Percentiles rank a stretch among this genome's conserved stretches.
Evolutionary conservation across 2,888 invertebrate species (phyloP).

Genomic region (Agrochola circellaris): DNA sequence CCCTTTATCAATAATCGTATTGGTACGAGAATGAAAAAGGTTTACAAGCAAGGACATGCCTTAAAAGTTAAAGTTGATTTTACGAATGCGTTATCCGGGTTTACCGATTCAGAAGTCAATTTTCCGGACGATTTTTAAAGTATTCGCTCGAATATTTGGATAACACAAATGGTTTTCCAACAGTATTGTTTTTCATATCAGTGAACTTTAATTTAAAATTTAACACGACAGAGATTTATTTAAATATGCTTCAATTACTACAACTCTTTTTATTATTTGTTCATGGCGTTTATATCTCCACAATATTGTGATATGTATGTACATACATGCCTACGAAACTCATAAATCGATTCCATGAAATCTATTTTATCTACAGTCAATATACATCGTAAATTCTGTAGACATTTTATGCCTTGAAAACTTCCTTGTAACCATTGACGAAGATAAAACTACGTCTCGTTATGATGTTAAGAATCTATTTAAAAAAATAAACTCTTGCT

Average conservation of each 20-base stretch:
- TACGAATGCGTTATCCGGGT: neutral
- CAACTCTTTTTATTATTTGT: neutral
- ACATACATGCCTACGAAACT: neutral
- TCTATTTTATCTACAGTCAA: constrained; percentile 4
- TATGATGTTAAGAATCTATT: neutral
- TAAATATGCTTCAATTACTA: neutral
- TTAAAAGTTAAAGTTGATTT: constrained; percentile 13
- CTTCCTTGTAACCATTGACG: constrained; percentile 6
- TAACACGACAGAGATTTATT: neutral
- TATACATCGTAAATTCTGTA: constrained; percentile 22
- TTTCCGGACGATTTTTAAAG: constrained; percentile 25
- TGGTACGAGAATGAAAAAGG: neutral
- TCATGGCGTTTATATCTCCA: neutral
- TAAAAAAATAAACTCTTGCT: neutral
- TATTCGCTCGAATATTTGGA: neutral
- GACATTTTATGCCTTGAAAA: neutral
- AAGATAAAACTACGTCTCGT: constrained; percentile 1
- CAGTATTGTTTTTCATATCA: neutral
- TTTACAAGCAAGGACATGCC: neutral
- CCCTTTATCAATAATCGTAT: constrained; percentile 1
- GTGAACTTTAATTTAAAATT: constrained; percentile 2
- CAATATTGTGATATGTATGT: constrained; percentile 1
- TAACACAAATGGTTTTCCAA: neutral
- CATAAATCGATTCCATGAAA: constrained; percentile 18
- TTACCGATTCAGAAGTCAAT: constrained; percentile 12